Conservation (phyloP, 2,888 invertebrate species). For the Drosophila pegasa region DNA sequence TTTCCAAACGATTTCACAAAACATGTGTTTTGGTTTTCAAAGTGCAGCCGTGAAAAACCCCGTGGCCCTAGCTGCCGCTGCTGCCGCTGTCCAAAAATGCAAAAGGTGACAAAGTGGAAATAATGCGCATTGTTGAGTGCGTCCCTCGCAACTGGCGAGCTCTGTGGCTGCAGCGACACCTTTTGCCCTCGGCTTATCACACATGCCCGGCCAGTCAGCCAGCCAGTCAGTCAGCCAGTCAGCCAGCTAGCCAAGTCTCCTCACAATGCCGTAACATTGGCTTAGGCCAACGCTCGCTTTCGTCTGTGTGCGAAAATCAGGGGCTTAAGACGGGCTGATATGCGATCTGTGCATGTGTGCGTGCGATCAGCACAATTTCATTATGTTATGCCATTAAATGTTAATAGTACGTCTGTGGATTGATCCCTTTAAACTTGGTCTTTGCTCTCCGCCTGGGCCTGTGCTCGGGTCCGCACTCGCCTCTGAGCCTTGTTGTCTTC, state of each 20-base stretch:
- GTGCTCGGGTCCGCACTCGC: constrained; percentile 4
- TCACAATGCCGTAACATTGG: constrained; percentile 79
- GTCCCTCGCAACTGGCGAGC: constrained; percentile 30
- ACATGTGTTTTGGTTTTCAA: constrained; percentile 79
- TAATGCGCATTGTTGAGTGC: constrained; percentile 74
- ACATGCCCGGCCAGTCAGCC: constrained; percentile 34
- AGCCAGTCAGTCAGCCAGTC: constrained; percentile 9
- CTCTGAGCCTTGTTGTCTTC: constrained; percentile 10
- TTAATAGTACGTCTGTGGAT: constrained; percentile 46
- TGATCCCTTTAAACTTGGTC: constrained; percentile 39
- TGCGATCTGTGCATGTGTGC: constrained; percentile 44
- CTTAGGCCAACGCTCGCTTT: constrained; percentile 48
- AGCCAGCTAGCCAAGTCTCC: constrained; percentile 17
- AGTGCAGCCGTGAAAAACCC: constrained; percentile 69
- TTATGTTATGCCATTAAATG: constrained; percentile 76
- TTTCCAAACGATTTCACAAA: constrained; percentile 77
- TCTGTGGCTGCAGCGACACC: constrained; percentile 38
- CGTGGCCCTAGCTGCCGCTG: constrained; percentile 22
- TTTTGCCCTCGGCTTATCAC: constrained; percentile 65
- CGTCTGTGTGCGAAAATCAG: constrained; percentile 66
- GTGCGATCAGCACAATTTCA: constrained; percentile 63
- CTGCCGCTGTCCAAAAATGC: constrained; percentile 30
- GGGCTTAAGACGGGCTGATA: constrained; percentile 54
- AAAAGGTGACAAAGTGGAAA: constrained; percentile 82
- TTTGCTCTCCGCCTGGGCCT: background rate